Percentiles rank a stretch among this genome's conserved stretches.
phyloP scores from a whole-genome alignment of 2,888 invertebrate species.

The Sericinus montela region DNA sequence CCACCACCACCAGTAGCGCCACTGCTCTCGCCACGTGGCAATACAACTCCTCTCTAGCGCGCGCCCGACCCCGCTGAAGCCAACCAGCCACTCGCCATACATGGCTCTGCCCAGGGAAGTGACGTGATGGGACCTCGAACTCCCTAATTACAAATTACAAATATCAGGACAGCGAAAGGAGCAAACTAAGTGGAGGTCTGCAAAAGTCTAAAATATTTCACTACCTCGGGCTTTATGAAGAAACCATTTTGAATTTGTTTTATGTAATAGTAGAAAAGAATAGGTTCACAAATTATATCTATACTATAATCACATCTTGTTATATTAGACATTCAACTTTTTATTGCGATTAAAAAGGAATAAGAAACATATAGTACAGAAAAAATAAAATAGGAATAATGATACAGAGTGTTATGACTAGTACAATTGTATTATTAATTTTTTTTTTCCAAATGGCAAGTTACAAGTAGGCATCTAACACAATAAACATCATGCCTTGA shows the following conservation, averaged over 20 bases:
- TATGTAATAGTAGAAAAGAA: too few relatives aligned
- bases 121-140: slow-evolving; percentile 95
- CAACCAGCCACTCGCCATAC: slow-evolving; percentile 93
- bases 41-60: slow-evolving; percentile 86
- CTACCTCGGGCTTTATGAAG: neutral
- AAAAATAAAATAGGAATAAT: too few relatives aligned
- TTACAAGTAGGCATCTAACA: slow-evolving; percentile 1
- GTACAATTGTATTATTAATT: too few relatives aligned
- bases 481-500: slow-evolving; percentile 24
- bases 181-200: neutral
- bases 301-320: too few relatives aligned
- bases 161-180: neutral
- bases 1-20: slow-evolving; percentile 90
- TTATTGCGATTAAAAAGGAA: too few relatives aligned
- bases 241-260: neutral
- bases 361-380: too few relatives aligned
- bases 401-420: too few relatives aligned
- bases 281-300: too few relatives aligned
- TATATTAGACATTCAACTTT: too few relatives aligned
- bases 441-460: too few relatives aligned
- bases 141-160: slow-evolving; percentile 77
- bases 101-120: slow-evolving; percentile 96
- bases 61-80: slow-evolving; percentile 91
- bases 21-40: slow-evolving; percentile 91
- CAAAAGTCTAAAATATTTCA: neutral